These are phyloP conservation scores for Pygocentrus nattereri DNA, from an alignment of 2,797 vertebrate species.

Conservation along the genomic window DNA sequence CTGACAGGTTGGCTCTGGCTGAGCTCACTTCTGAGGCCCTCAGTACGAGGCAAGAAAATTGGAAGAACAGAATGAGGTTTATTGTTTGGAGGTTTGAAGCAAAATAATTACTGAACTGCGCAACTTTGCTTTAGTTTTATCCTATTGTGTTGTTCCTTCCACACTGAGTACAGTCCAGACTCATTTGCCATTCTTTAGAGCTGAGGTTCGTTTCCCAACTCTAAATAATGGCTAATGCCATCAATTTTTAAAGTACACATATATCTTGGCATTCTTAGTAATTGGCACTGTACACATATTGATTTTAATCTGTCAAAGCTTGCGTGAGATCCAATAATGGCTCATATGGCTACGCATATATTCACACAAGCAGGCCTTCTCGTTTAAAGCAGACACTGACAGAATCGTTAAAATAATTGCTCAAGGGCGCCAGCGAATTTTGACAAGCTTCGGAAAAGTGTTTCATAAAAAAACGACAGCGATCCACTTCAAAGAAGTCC, in stretches of 20 bases:
- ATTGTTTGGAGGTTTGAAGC: background rate
- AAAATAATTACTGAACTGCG: background rate
- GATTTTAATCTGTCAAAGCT: too few relatives aligned
- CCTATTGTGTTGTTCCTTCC: background rate
- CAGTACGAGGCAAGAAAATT: background rate
- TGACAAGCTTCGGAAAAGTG: conserved; percentile 36
- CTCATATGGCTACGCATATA: background rate
- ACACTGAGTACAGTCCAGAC: background rate
- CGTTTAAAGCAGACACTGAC: too few relatives aligned
- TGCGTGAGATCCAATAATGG: background rate
- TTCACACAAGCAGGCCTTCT: background rate
- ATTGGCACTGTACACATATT: too few relatives aligned
- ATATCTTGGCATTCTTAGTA: too few relatives aligned
- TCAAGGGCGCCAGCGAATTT: conserved; percentile 11
- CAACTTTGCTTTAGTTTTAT: background rate
- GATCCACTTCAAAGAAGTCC: background rate
- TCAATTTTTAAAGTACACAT: background rate
- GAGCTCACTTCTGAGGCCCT: background rate
- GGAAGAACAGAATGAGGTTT: background rate
- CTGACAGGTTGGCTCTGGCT: background rate
- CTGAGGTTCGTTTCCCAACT: background rate
- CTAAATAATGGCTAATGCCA: background rate
- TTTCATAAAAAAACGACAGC: conserved; percentile 30
- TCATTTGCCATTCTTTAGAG: background rate
- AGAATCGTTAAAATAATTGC: conserved; percentile 21